Conservation (phyloP, 2,797 vertebrate species). For the Helicolenus hilgendorfi region DNA sequence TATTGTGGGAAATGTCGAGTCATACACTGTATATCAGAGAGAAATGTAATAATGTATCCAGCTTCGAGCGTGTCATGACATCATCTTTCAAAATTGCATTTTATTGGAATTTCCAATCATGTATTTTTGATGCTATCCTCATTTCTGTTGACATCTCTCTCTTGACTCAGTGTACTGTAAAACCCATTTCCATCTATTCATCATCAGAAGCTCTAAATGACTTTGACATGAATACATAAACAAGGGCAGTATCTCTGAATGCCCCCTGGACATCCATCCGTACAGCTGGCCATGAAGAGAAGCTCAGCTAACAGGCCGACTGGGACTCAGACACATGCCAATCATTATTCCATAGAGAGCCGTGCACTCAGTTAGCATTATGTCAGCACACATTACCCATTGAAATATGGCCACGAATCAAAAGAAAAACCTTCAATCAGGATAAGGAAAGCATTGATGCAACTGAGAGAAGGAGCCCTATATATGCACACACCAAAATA, state of each 20-base stretch:
- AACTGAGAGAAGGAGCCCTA: background rate
- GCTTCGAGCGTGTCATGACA: background rate
- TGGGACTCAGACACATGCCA: slow-evolving; percentile 16
- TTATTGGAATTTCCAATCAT: background rate
- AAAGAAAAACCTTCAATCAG: background rate
- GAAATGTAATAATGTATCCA: background rate
- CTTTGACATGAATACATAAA: slow-evolving; percentile 49
- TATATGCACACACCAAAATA: background rate
- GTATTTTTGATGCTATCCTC: background rate
- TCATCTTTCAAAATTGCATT: background rate
- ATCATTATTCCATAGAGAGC: slow-evolving; percentile 22
- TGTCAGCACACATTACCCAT: slow-evolving; percentile 7
- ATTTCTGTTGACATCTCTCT: background rate
- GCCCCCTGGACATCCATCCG: slow-evolving; percentile 26
- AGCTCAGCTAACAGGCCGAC: slow-evolving; percentile 32
- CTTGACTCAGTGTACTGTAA: background rate
- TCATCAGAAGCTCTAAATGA: slow-evolving; percentile 33
- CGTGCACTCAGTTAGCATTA: slow-evolving; percentile 15
- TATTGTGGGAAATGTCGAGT: background rate
- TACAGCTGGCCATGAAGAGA: slow-evolving; percentile 35
- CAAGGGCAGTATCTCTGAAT: slow-evolving; percentile 32
- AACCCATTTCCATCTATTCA: slow-evolving; percentile 12
- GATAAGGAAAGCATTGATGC: background rate
- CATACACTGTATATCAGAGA: slow-evolving; percentile 14
- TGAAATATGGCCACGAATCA: background rate